A percentile compares a stretch with the other conserved stretches of the same genome.
These are phyloP conservation scores for Phengaris alcon DNA, from an alignment of 2,888 invertebrate species.

Conservation along the genomic window DNA sequence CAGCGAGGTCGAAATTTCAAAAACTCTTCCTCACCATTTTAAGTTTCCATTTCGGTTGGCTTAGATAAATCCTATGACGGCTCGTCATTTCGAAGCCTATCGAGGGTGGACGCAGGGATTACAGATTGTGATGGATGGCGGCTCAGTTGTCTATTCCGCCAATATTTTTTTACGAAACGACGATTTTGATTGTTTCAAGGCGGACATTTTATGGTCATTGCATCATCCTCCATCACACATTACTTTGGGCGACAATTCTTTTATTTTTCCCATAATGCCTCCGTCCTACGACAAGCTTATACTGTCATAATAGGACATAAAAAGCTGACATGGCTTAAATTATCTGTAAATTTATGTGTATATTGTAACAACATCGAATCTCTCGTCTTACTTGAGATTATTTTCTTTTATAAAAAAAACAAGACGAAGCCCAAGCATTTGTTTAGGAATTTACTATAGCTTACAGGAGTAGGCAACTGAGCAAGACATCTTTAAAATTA, in stretches of 20 bases:
- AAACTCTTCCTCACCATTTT: neutral
- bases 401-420: too few relatives aligned
- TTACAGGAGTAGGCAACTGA: too few relatives aligned
- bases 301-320: neutral
- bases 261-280: neutral
- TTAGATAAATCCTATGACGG: constrained; percentile 13
- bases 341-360: neutral
- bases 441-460: too few relatives aligned
- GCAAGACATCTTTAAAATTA: too few relatives aligned
- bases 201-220: neutral
- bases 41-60: neutral
- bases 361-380: too few relatives aligned
- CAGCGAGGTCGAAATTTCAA: too few relatives aligned
- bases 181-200: constrained; percentile 8
- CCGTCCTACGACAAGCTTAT: neutral
- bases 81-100: neutral
- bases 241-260: neutral
- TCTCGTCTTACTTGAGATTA: too few relatives aligned
- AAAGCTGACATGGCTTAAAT: neutral
- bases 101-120: neutral
- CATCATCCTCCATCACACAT: neutral
- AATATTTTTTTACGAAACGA: constrained; percentile 8
- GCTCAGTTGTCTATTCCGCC: constrained; percentile 7
- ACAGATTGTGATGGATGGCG: constrained; percentile 2
- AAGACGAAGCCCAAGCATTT: too few relatives aligned